A percentile compares a stretch with the other conserved stretches of the same genome.
Evolutionary conservation across 2,888 invertebrate genomes (phyloP).

Genomic region (Acleris holmiana): DNA sequence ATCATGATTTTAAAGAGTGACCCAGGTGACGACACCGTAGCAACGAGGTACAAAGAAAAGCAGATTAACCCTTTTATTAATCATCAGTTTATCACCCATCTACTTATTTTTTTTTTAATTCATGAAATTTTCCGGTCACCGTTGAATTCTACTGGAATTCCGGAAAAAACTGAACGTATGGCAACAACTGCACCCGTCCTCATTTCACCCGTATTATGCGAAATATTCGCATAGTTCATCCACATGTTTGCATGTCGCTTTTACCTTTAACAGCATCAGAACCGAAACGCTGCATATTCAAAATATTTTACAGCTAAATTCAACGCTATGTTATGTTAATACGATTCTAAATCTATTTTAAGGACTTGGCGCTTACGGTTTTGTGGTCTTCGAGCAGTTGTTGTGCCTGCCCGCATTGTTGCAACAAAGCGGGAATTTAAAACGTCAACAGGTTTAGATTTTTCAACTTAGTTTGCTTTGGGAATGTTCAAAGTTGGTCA

Average conservation of each 20-base stretch:
- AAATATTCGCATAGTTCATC: slow-evolving; percentile 25
- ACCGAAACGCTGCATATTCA: neutral
- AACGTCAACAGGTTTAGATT: slow-evolving; percentile 16
- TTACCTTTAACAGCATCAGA: neutral
- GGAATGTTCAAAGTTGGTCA: slow-evolving; percentile 3
- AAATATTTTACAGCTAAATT: neutral
- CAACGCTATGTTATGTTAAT: too few species aligned
- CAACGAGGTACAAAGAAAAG: too few species aligned
- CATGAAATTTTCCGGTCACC: too few species aligned
- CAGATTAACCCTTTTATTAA: too few species aligned
- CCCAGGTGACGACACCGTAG: too few species aligned
- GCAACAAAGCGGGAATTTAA: slow-evolving; percentile 17
- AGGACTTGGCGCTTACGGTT: neutral
- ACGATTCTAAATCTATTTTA: neutral
- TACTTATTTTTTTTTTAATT: too few species aligned
- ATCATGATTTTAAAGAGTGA: too few species aligned
- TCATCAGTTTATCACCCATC: too few species aligned
- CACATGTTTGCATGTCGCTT: slow-evolving; percentile 21
- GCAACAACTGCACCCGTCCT: slow-evolving; percentile 8
- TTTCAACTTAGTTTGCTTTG: slow-evolving; percentile 21
- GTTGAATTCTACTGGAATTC: neutral
- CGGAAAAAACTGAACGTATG: neutral
- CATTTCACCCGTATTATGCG: slow-evolving; percentile 15
- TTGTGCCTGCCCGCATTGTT: slow-evolving; percentile 22
- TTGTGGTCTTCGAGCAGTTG: neutral